Base-by-base conservation (phyloP, 2,888 invertebrate genomes). In the Rhingia rostrata region DNA sequence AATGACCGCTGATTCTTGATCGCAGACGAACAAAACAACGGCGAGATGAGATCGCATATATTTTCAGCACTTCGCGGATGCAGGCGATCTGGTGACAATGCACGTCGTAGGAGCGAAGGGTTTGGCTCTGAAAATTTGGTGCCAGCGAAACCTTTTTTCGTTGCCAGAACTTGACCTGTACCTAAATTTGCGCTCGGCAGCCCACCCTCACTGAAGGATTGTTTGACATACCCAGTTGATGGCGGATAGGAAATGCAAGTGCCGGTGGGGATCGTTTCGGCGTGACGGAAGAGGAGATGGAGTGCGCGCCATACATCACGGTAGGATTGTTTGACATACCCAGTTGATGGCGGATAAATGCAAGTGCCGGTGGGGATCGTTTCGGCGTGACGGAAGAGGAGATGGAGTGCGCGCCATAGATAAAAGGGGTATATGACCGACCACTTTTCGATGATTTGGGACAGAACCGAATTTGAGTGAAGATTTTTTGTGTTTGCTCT, bases 301-400 rank as follows among this genome's bases (percentile, higher is more conserved):
- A n/a, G n/a, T n/a, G n/a, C n/a, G n/a, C n/a, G n/a, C n/a, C n/a
- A 99, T 92, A 99, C 98, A 92, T 98, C 98, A 35, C 97, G 97
- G 37, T 97, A 96, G 10, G 97, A 97, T 92, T 97, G 97, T 60
- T 97, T 93, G 35, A 97, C 93, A 90, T 95, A 95, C 88, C n/a
- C n/a, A n/a, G n/a, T n/a, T n/a, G n/a, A n/a, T n/a, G n/a, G n/a
- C n/a, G n/a, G n/a, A n/a, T n/a, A n/a, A n/a, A n/a, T n/a, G n/a
- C n/a, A n/a, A n/a, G n/a, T n/a, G n/a, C n/a, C n/a, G n/a, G n/a
- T n/a, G n/a, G n/a, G n/a, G n/a, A n/a, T n/a, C n/a, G n/a, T n/a
- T n/a, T n/a, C n/a, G n/a, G n/a, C n/a, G n/a, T n/a, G n/a, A n/a
- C n/a, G n/a, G n/a, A n/a, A n/a, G n/a, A n/a, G 98, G 98, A 39